Evolutionary conservation across 2,888 invertebrate genomes (phyloP), one percentile per base, ranked within the genome.

Genomic region (Coremacera marginata): DNA sequence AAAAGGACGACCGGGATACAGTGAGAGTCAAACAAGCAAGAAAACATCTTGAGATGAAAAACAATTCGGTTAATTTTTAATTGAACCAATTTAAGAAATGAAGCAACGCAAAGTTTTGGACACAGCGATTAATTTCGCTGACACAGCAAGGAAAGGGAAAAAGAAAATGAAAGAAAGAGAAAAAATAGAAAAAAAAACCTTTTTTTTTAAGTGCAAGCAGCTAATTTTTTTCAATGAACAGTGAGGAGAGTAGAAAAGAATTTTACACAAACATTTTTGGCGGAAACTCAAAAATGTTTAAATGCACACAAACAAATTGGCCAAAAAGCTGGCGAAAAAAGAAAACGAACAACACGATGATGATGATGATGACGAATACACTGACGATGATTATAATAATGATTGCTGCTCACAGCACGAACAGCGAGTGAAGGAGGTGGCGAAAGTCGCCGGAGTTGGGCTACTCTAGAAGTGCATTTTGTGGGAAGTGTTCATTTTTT

Each of bases 31-130:
- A 60, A 25, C 19, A 55, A 19, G 19, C 8, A 25, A 25, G 25
- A 31, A 70, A 31, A 16, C 8, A 57, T 27, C 19, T 31, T 34
- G 37, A 51, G 27, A 57, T 44, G 27, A 62, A 37, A 77, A 75
- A 68, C 49, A 79, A 75, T 79, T 75, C 55, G 60, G 72, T 73
- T 68, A 70, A 75, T 79, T 76, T 79, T 77, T 70, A 77, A 79
- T 77, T 76, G 67, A 62, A 68, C 19, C 77, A 77, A 75, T 79
- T 72, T 68, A 55, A 74, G 70, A 55, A 55, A 34, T 11, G 34
- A 31, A 51, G 27, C 51, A 68, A 27, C 25, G 16, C 25, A 49
- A 44, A 34, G 37, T 19, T 34, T 44, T 16, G 70, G 31, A 70
- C 19, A 37, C 34, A 60, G 37, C 71, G 51, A 73, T 73, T 63